Evolutionary conservation across 2,888 invertebrate genomes (phyloP).

Genomic region (Scotopteryx bipunctaria): DNA sequence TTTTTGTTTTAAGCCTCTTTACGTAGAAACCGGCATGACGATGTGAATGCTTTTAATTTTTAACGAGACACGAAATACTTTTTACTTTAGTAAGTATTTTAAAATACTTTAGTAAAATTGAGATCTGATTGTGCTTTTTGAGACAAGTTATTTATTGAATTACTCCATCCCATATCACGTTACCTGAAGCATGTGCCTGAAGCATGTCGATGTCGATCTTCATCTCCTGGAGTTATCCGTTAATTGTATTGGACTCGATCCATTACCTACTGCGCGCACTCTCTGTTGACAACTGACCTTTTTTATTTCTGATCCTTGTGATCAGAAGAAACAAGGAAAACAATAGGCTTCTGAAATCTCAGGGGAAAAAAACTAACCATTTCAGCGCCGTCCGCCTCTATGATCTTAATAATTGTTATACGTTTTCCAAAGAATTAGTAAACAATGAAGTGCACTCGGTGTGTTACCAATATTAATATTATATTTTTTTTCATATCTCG

Average conservation of each 20-base stretch:
- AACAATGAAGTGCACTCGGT: too few species aligned
- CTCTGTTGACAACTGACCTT: background rate
- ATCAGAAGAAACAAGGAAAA: too few species aligned
- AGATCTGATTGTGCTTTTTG: background rate
- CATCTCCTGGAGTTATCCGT: background rate
- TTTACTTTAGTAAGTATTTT: conserved; percentile 1
- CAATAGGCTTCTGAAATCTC: too few species aligned
- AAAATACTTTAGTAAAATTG: background rate
- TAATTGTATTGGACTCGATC: background rate
- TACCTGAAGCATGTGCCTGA: too few species aligned
- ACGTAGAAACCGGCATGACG: conserved; percentile 52
- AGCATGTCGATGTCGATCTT: too few species aligned
- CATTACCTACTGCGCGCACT: background rate
- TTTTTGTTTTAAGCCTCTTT: conserved; percentile 73
- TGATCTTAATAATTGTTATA: too few species aligned
- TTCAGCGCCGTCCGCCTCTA: too few species aligned
- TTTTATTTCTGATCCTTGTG: background rate
- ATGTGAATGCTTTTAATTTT: conserved; percentile 34
- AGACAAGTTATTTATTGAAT: background rate
- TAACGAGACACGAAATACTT: conserved; percentile 25
- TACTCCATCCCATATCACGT: background rate
- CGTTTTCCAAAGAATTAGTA: too few species aligned
- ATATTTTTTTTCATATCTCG: too few species aligned
- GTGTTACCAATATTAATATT: too few species aligned
- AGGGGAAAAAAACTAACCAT: too few species aligned